These are phyloP conservation scores for Esox lucius DNA, from an alignment of 2,797 vertebrate species.

Conservation along the genomic window DNA sequence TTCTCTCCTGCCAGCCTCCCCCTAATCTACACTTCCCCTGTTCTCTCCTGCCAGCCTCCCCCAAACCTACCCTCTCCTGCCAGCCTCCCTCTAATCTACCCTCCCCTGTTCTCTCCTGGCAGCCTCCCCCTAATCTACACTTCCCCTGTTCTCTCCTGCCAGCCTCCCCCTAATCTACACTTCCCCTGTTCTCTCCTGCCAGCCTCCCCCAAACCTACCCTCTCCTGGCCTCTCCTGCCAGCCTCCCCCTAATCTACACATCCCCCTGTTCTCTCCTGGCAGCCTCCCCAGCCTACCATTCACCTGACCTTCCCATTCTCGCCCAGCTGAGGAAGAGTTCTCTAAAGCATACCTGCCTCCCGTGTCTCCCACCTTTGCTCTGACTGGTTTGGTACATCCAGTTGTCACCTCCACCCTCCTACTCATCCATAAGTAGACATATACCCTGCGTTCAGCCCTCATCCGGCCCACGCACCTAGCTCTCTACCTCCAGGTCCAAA, in stretches of 20 bases:
- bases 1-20: not conserved
- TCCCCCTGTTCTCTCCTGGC: constrained; percentile 15
- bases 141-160: constrained; percentile 25
- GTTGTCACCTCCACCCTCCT: constrained; percentile 29
- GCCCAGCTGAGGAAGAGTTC: too few relatives aligned
- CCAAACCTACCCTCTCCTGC: too few relatives aligned
- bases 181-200: not conserved
- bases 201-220: not conserved
- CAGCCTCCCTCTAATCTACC: not conserved
- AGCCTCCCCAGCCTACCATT: too few relatives aligned
- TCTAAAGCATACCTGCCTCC: too few relatives aligned
- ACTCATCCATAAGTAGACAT: too few relatives aligned
- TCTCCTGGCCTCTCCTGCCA: not conserved
- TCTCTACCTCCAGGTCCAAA: constrained; percentile 24
- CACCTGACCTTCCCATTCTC: too few relatives aligned
- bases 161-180: not conserved
- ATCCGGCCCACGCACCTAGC: not conserved
- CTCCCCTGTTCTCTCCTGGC: constrained; percentile 28
- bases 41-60: constrained; percentile 26
- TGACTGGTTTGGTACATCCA: too few relatives aligned
- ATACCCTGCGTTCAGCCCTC: too few relatives aligned
- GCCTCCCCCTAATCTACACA: constrained; percentile 6
- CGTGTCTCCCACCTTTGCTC: constrained; percentile 36
- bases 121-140: not conserved
- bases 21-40: constrained; percentile 3